Evolutionary conservation across 1,140 invertebrate genomes (phyloP).

Genomic region (Notospermus geniculatus): DNA sequence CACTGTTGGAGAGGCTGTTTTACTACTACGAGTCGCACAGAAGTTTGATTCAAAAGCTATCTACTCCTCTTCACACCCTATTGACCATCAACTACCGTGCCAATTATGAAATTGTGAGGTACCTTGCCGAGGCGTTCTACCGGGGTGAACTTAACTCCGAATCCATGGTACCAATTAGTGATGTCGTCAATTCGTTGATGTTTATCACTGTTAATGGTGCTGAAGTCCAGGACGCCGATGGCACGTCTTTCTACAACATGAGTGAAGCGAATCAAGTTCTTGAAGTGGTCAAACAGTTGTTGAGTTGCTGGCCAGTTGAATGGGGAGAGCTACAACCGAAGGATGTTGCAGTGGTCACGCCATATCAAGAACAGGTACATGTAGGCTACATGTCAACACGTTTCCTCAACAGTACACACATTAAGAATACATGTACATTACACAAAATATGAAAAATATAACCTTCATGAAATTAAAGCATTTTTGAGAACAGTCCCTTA

Average conservation of each 20-base stretch:
- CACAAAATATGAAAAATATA: too few species aligned
- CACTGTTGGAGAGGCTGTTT: constrained; percentile 44
- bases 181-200: constrained; percentile 62
- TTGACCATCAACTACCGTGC: constrained; percentile 65
- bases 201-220: constrained; percentile 77
- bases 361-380: constrained; percentile 81
- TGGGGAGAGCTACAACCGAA: constrained; percentile 74
- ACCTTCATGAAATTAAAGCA: too few species aligned
- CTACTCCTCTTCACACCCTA: background rate
- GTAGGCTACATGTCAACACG: too few species aligned
- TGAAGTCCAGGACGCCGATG: constrained; percentile 71
- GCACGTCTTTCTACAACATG: constrained; percentile 80
- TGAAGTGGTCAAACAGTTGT: constrained; percentile 67
- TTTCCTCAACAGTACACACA: too few species aligned
- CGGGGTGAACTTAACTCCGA: constrained; percentile 60
- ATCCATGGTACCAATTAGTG: constrained; percentile 19
- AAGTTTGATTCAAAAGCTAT: constrained; percentile 13
- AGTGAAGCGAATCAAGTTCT: constrained; percentile 76
- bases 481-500: too few species aligned
- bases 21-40: constrained; percentile 38
- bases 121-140: constrained; percentile 80
- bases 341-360: constrained; percentile 75
- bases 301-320: constrained; percentile 67
- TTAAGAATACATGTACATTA: too few species aligned
- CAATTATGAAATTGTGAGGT: constrained; percentile 75